Base-by-base conservation (phyloP, 2,113 vertebrate species). In the Vulpes vulpes region DNA sequence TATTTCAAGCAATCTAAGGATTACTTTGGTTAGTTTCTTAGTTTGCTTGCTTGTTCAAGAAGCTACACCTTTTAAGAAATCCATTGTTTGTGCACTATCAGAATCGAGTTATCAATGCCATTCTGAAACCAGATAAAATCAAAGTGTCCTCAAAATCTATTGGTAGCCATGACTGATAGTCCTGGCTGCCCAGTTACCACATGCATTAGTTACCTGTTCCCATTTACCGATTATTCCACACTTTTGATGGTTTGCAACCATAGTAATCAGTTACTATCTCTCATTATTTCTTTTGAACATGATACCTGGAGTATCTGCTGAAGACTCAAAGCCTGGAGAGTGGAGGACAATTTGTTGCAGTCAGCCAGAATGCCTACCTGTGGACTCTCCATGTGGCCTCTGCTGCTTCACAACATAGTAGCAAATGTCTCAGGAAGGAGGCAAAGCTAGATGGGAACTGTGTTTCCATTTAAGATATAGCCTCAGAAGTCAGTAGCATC, bases 1-100 rank as follows among this genome's bases (percentile, higher is more conserved):
- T 43, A 49, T 83, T 80, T 27, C 11, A 94, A 96, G 51, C 74
- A 91, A 91, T 71, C 73, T 97, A 62, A 92, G 35, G 17, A 60
- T 62, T 85, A 60, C 2, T 69, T 43, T 76, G 1, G 25, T 81
- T 55, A 20, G 14, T 64, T 59, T 67, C 38, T 92, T 49, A 62
- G 55, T 81, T 89, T 89, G 23, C 11, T 89, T 87, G 1, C 67
- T 82, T 89, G 11, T 43, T 95, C 3, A 83, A 95, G 15, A 87
- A 97, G 2, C 11, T n/a, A 49, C 20, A 81, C 15, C 4, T 82
- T 88, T 71, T 30, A 16, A 23, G 57, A 90, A 64, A 19, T 25
- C 10, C 43, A 67, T 16, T 53, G 12, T n/a, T 69, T 67, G 20
- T 2, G 7, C n/a, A 60, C 14, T n/a, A 17, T 23, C 30, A 80